phyloP scores from a whole-genome alignment of 2,888 invertebrate species.

The Drosophila pegasa region DNA sequence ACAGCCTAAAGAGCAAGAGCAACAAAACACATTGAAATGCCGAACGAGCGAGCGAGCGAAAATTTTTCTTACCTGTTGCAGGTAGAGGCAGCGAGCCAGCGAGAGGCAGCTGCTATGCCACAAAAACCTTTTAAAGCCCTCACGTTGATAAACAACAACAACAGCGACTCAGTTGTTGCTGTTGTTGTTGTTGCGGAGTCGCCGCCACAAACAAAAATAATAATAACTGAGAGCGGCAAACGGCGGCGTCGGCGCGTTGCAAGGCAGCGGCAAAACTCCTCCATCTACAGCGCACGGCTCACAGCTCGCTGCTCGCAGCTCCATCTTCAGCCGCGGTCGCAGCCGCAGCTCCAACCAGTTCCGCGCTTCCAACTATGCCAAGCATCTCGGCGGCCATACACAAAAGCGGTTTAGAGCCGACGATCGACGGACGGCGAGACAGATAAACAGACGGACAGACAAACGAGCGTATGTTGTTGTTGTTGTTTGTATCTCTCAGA shows the following conservation, averaged over 20 bases:
- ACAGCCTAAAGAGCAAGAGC: slow-evolving; percentile 39
- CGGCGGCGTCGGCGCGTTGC: slow-evolving; percentile 61
- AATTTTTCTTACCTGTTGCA: slow-evolving; percentile 79
- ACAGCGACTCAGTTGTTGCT: neutral
- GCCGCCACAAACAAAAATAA: slow-evolving; percentile 74
- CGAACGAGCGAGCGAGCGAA: slow-evolving; percentile 71
- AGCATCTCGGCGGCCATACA: slow-evolving; percentile 73
- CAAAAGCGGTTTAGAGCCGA: slow-evolving; percentile 75
- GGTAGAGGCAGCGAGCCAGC: slow-evolving; percentile 54
- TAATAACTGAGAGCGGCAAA: slow-evolving; percentile 69
- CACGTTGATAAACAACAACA: slow-evolving; percentile 69
- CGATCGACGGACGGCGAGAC: slow-evolving; percentile 49
- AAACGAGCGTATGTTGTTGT: slow-evolving; percentile 41
- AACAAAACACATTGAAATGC: slow-evolving; percentile 71
- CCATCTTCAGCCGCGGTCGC: slow-evolving; percentile 35
- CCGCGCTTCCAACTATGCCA: slow-evolving; percentile 77
- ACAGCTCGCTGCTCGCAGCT: slow-evolving; percentile 38
- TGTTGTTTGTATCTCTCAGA: slow-evolving; percentile 54
- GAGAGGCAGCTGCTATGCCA: slow-evolving; percentile 67
- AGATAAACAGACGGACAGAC: slow-evolving; percentile 42
- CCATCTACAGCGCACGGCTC: slow-evolving; percentile 30
- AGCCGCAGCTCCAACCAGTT: slow-evolving; percentile 63
- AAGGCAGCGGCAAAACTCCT: slow-evolving; percentile 48
- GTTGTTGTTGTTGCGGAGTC: slow-evolving; percentile 52
- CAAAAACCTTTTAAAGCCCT: slow-evolving; percentile 80